phyloP scores from a whole-genome alignment of 2,888 invertebrate genomes.

The Parnassius smintheus region DNA sequence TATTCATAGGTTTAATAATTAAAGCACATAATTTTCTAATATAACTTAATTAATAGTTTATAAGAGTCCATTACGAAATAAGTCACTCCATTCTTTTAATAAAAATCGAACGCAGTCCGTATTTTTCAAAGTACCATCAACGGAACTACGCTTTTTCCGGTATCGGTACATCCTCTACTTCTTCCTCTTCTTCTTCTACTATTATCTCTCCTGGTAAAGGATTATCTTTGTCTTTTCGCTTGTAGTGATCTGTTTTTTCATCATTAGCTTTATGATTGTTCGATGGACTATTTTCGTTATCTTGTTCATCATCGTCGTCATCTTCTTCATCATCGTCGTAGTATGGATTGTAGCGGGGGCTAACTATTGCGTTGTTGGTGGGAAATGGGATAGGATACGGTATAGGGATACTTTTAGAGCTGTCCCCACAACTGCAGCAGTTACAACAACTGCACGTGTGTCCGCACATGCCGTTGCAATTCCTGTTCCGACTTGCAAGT shows the following conservation, averaged over 20 bases:
- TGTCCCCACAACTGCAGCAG: slow-evolving; percentile 41
- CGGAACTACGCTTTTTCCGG: background rate
- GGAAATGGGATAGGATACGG: slow-evolving; percentile 60
- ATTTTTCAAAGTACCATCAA: no score
- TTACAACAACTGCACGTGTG: slow-evolving; percentile 38
- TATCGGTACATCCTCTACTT: background rate
- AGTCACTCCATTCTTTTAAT: no score
- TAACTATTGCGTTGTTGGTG: slow-evolving; percentile 51
- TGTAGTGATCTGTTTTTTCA: slow-evolving; percentile 5
- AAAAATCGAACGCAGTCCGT: no score
- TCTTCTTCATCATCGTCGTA: slow-evolving; percentile 27
- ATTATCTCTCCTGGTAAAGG: slow-evolving; percentile 8
- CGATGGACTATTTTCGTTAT: slow-evolving; percentile 5
- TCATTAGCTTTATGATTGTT: slow-evolving; percentile 4
- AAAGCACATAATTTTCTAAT: no score
- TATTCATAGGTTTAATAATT: no score
- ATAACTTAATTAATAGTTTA: no score
- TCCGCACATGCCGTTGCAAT: slow-evolving; percentile 32
- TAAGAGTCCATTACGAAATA: no score
- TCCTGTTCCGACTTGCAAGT: slow-evolving; percentile 46
- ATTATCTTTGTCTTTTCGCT: background rate
- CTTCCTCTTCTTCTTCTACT: slow-evolving; percentile 9
- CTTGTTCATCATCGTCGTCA: slow-evolving; percentile 9
- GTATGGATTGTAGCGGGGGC: slow-evolving; percentile 26
- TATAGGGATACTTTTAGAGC: slow-evolving; percentile 45